Evolutionary conservation across 1,140 invertebrate species (phyloP).

Genomic region (Latrodectus geometricus): DNA sequence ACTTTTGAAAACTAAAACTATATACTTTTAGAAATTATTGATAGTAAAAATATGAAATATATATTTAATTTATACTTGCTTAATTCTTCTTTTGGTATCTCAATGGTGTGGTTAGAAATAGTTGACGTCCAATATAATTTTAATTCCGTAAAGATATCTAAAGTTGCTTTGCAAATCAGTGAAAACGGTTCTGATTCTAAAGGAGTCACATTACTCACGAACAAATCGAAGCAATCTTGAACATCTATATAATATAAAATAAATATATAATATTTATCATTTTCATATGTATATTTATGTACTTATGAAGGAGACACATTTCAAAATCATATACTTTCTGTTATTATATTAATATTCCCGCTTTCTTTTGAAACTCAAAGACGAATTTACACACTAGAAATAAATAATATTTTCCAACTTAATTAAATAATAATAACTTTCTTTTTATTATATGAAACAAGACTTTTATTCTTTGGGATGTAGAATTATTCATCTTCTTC

Average conservation of each 20-base stretch:
- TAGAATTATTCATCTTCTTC: too few species aligned
- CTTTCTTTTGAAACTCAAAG: too few species aligned
- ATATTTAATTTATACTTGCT: conserved; percentile 16
- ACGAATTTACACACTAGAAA: too few species aligned
- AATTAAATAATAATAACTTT: too few species aligned
- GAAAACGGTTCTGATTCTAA: conserved; percentile 24
- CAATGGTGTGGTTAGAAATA: background rate
- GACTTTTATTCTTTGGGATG: too few species aligned
- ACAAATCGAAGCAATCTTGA: conserved; percentile 24
- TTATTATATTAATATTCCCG: too few species aligned
- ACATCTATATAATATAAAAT: conserved; percentile 28
- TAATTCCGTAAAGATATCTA: conserved; percentile 6
- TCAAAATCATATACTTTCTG: too few species aligned
- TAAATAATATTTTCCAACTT: too few species aligned
- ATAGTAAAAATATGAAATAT: background rate
- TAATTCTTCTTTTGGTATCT: conserved; percentile 11
- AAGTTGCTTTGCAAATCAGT: conserved; percentile 28
- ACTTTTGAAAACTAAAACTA: background rate
- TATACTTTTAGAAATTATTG: background rate
- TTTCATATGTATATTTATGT: too few species aligned
- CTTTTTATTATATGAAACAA: too few species aligned
- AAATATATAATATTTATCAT: too few species aligned
- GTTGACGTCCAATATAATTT: conserved; percentile 19
- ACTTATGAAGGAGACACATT: too few species aligned
- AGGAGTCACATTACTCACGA: background rate